These are phyloP conservation scores for Formica selysi DNA, from an alignment of 1,140 invertebrate genomes.

Conservation along the genomic window DNA sequence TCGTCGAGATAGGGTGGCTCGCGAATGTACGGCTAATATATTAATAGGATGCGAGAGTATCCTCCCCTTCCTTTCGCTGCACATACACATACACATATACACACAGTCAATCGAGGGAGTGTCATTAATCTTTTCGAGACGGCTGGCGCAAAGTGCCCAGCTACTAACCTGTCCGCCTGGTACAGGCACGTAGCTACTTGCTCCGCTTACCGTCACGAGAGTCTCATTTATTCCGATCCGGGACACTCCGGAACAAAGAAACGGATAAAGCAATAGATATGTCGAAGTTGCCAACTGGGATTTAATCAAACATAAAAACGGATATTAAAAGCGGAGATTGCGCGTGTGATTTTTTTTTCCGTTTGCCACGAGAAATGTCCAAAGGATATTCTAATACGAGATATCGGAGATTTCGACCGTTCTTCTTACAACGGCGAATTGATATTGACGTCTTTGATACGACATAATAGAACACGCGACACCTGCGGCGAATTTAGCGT, in stretches of 20 bases:
- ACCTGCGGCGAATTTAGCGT: constrained; percentile 48
- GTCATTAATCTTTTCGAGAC: constrained; percentile 76
- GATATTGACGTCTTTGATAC: constrained; percentile 40
- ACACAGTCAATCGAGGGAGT: constrained; percentile 66
- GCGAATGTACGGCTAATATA: constrained; percentile 71
- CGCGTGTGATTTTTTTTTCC: constrained; percentile 31
- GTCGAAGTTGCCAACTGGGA: background rate
- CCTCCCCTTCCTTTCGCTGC: background rate
- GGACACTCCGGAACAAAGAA: constrained; percentile 1
- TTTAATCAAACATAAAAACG: constrained; percentile 39
- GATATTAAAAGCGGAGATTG: background rate
- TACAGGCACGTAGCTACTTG: constrained; percentile 36
- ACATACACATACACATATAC: too few relatives aligned
- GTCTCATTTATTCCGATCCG: constrained; percentile 41
- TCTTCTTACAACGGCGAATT: constrained; percentile 37
- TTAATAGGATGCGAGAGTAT: constrained; percentile 77
- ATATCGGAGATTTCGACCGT: background rate
- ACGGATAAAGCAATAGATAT: background rate
- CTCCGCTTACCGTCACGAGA: background rate
- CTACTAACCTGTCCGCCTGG: constrained; percentile 31
- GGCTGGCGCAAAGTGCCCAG: constrained; percentile 56
- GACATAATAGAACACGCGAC: constrained; percentile 34
- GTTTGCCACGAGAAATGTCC: background rate
- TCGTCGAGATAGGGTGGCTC: constrained; percentile 21
- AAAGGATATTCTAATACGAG: background rate